A percentile compares a stretch with the other conserved stretches of the same genome.
These are phyloP conservation scores for Cyphomyrus discorhynchus DNA, from an alignment of 2,113 vertebrate genomes.

Conservation along the genomic window DNA sequence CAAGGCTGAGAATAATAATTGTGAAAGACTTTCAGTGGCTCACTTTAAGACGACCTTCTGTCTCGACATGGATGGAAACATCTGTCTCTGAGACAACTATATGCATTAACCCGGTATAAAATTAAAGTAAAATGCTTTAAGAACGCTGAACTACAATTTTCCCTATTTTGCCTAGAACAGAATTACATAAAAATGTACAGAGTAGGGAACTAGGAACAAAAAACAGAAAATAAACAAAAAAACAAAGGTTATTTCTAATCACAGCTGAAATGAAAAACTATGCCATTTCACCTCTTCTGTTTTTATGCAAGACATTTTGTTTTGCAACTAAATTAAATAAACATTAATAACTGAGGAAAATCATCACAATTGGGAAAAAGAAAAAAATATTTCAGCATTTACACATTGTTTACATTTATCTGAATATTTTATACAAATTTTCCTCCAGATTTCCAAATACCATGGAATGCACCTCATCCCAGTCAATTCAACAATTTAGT, in stretches of 20 bases:
- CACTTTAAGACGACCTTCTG: slow-evolving; percentile 42
- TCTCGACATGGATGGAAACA: slow-evolving; percentile 49
- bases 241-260: slow-evolving; percentile 35
- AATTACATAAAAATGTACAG: slow-evolving; percentile 54
- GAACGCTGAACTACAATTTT: slow-evolving; percentile 45
- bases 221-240: slow-evolving; percentile 39
- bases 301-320: slow-evolving; percentile 19
- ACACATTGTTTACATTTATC: slow-evolving; percentile 32
- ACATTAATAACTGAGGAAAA: slow-evolving; percentile 24
- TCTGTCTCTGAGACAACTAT: slow-evolving; percentile 43
- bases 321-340: slow-evolving; percentile 4
- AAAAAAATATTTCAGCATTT: slow-evolving; percentile 37
- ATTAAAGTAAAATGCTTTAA: slow-evolving; percentile 47
- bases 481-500: slow-evolving; percentile 12
- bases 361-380: slow-evolving; percentile 21
- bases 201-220: slow-evolving; percentile 46
- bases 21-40: slow-evolving; percentile 44
- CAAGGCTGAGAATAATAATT: slow-evolving; percentile 52
- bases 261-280: slow-evolving; percentile 5
- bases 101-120: slow-evolving; percentile 56
- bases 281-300: neutral
- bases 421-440: slow-evolving; percentile 43
- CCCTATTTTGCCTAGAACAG: slow-evolving; percentile 55
- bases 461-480: slow-evolving; percentile 17
- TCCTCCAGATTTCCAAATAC: slow-evolving; percentile 40